A percentile compares a stretch with the other conserved stretches of the same genome.
These are phyloP conservation scores for Thymallus thymallus DNA, from an alignment of 2,113 vertebrate genomes.

Conservation along the genomic window DNA sequence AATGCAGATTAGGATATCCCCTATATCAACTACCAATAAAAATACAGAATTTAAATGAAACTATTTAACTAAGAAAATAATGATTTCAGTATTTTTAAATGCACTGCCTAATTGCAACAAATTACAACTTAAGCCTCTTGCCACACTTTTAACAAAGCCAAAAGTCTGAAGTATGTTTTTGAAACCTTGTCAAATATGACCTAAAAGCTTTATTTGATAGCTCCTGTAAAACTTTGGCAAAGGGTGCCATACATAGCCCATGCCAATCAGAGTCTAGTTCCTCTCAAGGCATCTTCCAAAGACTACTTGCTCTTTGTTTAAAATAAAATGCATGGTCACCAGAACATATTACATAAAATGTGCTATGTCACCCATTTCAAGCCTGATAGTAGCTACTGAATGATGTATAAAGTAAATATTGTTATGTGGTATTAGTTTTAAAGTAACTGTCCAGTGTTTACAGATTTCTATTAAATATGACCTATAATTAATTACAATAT, in stretches of 20 bases:
- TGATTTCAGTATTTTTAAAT: conserved; percentile 59
- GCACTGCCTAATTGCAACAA: conserved; percentile 72
- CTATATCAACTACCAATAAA: conserved; percentile 37
- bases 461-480: no score
- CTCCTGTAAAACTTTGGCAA: no score
- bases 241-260: conserved; percentile 52
- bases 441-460: no score
- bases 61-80: conserved; percentile 55
- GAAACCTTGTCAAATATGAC: no score
- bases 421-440: conserved; percentile 25
- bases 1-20: conserved; percentile 39
- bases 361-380: conserved; percentile 29
- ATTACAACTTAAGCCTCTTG: conserved; percentile 53
- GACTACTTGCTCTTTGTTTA: no score
- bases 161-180: no score
- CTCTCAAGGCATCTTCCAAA: no score
- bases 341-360: conserved; percentile 29
- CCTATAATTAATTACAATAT: no score
- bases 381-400: conserved; percentile 14
- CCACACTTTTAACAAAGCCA: no score
- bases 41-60: conserved; percentile 64
- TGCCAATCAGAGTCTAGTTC: conserved; percentile 41
- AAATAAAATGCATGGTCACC: not conserved
- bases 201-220: no score
- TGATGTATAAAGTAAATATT: conserved; percentile 47